A percentile compares a stretch with the other conserved stretches of the same genome.
Evolutionary conservation across 1,140 invertebrate species (phyloP).

Genomic region (Neodiprion lecontei): DNA sequence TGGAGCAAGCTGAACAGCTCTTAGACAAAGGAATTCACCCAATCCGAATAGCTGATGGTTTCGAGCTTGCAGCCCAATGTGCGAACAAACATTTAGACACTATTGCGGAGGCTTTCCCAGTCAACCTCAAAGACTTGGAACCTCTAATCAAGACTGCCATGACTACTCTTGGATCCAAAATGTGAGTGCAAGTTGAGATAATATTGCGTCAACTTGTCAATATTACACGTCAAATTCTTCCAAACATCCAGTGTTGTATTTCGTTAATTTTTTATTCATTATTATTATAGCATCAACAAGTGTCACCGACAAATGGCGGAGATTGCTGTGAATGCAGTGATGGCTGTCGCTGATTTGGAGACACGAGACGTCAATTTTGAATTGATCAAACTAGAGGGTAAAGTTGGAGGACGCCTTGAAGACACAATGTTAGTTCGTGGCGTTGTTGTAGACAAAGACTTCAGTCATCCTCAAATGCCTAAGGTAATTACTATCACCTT

Average conservation of each 20-base stretch:
- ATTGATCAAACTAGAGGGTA: slow-evolving; percentile 98
- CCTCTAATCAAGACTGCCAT: slow-evolving; percentile 94
- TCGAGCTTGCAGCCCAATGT: slow-evolving; percentile 93
- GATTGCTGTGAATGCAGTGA: slow-evolving; percentile 96
- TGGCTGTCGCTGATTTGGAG: slow-evolving; percentile 93
- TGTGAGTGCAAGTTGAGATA: slow-evolving; percentile 64
- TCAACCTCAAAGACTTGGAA: slow-evolving; percentile 83
- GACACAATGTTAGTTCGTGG: slow-evolving; percentile 97
- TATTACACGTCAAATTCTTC: neutral
- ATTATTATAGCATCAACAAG: slow-evolving; percentile 72
- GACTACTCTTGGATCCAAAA: slow-evolving; percentile 99
- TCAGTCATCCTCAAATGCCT: slow-evolving; percentile 99
- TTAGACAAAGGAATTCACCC: slow-evolving; percentile 98
- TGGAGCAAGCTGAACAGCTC: slow-evolving; percentile 94
- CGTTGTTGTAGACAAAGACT: slow-evolving; percentile 98
- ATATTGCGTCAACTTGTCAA: neutral
- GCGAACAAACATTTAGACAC: slow-evolving; percentile 87
- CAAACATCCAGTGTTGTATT: neutral
- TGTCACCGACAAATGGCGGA: slow-evolving; percentile 97
- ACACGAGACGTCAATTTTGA: slow-evolving; percentile 99
- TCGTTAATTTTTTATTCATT: neutral
- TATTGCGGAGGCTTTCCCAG: slow-evolving; percentile 89
- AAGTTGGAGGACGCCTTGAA: slow-evolving; percentile 96
- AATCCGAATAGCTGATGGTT: slow-evolving; percentile 98
- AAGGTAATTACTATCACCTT: slow-evolving; percentile 68